Evolutionary conservation across 2,888 invertebrate genomes (phyloP), one percentile per base, ranked within the genome.

Genomic region (Drosophila tanythrix): DNA sequence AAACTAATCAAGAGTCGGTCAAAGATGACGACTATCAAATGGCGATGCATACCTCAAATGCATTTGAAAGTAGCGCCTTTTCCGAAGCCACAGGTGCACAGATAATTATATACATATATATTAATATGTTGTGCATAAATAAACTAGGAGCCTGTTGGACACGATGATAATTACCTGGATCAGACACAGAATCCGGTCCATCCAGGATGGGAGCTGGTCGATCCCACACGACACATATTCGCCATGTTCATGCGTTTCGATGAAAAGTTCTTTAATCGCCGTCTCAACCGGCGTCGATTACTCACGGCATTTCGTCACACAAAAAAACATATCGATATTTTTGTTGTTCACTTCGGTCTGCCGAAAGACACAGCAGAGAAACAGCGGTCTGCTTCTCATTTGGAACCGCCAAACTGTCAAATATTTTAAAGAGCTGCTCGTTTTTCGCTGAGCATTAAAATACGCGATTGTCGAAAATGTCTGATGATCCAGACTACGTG

Each of bases 201-300:
- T 74, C 93, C 93, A 0, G 87, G 91, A 57, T 93, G 93, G 95
- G 99, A 99, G 93, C 92, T 96, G 2, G 94, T 97, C 2, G 99
- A 99, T 93, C 99, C 99, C 0, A 98, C 96, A 13, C 99, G 99
- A 0, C 97, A 99, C 92, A 95, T 99, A 40, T 95, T 96, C 89
- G 94, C 95, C 0, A 21, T 21, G 21, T 21, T 21, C 21, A 21
- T 21, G 21, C 21, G 21, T 21, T 21, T 21, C 21, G 21, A 21
- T 21, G 21, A 21, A 21, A 21, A 21, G 21, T 21, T 21, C 21
- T 21, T 21, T 21, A 21, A 21, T 21, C 21, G 21, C 21, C 21
- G 21, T 21, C 21, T 21, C 21, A 21, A 21, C 21, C 21, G 21
- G 21, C 21, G 0, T 21, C 21, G 21, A 21, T 21, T 21, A 21